Evolutionary conservation across 2,888 invertebrate species (phyloP).

Genomic region (Prosapia bicincta): DNA sequence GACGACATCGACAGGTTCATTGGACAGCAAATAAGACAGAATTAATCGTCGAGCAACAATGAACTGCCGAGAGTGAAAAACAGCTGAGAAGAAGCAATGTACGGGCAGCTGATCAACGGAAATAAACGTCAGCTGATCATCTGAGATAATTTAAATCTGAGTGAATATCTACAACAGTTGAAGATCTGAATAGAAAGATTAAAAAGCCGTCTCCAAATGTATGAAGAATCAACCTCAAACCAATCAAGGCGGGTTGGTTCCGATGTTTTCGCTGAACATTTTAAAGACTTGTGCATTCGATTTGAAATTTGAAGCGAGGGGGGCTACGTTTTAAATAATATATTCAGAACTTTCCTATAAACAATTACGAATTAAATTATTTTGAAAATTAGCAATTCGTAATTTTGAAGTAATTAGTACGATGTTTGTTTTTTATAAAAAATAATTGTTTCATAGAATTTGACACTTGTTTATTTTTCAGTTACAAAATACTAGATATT

Average conservation of each 20-base stretch:
- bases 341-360: background rate
- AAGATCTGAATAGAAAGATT: background rate
- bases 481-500: no score
- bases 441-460: no score
- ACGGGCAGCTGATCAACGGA: no score
- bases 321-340: background rate
- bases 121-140: no score
- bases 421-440: no score
- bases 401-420: no score
- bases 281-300: background rate
- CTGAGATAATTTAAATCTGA: background rate
- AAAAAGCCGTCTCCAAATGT: conserved; percentile 12
- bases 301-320: background rate
- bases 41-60: background rate
- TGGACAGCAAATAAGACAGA: no score
- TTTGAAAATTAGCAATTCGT: no score
- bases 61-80: background rate
- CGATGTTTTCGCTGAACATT: conserved; percentile 8
- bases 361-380: no score
- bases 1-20: conserved; percentile 35
- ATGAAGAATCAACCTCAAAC: conserved; percentile 31
- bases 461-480: no score
- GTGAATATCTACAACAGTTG: background rate
- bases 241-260: conserved; percentile 16
- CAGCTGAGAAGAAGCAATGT: no score